Evolutionary conservation across 2,797 vertebrate genomes (phyloP), one percentile per base, ranked within the genome.

Genomic region (Falco rusticolus): DNA sequence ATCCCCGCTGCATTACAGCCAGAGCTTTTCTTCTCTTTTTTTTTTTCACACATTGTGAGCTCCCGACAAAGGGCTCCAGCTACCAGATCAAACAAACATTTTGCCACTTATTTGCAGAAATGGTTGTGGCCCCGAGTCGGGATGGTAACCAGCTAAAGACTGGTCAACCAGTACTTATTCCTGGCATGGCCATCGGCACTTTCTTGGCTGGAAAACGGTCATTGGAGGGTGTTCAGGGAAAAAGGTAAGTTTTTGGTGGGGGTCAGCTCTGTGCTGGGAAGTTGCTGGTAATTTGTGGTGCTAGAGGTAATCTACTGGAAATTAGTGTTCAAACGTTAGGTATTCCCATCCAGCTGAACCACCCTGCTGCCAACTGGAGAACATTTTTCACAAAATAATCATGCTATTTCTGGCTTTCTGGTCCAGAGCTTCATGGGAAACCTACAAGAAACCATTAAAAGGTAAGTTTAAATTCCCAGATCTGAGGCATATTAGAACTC

Each of bases 31-130:
- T 96, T 93, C 93, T 80, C 57, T 37, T 37, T 34, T 59, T 34
- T 59, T 45, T 83, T 33, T 41, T 39, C 76, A 61, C 64, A 63
- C 51, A 81, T 41, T 94, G 72, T 96, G 66, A 84, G 92, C 28
- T 90, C 82, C 80, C 8, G 4, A 72, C 19, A 65, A 96, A 94
- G 39, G 60, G 31, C 77, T 90, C 81, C 93, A 90, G 75, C 81
- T 85, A 95, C 21, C 84, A 91, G 93, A 96, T 96, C 90, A 96
- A 96, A 87, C 87, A 95, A 97, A 96, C 34, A 84, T 96, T 96
- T 97, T 97, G 78, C 86, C 91, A 89, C 81, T 96, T 93, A 37
- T 63, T 91, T 74, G n/a, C 69, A 91, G 90, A 70, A 86, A 95
- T 48, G 34, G 21, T 93, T 77, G 85, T 89, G 75, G 69, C 81